Evolutionary conservation across 2,797 vertebrate species (phyloP), one percentile per base, ranked within the genome.

Genomic region (Smutsia temminckii): DNA sequence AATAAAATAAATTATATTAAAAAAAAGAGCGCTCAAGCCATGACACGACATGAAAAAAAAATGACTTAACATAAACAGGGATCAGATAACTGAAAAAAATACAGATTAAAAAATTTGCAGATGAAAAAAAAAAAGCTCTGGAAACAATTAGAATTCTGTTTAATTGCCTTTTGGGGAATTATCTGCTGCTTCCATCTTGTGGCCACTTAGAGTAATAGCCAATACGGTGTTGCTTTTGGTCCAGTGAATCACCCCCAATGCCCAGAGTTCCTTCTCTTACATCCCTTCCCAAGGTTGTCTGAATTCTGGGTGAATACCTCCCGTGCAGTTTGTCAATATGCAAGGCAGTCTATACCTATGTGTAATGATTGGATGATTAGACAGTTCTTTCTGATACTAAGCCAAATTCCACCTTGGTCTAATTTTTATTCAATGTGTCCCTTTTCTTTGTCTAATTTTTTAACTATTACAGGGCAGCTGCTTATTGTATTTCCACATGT

Each of bases 141-240:
- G 11, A 49, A 96, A 90, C 29, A 29, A 57, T 23, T 68, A 40
- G 72, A 75, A 64, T 74, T 90, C 83, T 57, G 2, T 3, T 5
- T 16, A 10, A 27, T 81, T 9, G 29, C 23, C 3, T 25, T 42
- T 61, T 51, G 3, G 42, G 21, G n/a, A 55, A 25, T 40, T 95
- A 86, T 96, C 88, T 86, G 40, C 20, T 93, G 90, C 74, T 96
- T 97, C 46, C 97, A 94, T 97, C 98, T 97, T 89, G 91, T 98
- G 98, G 96, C 85, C 32, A 13, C 32, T 95, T 0, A 20, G 1
- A 77, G 61, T 85, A 90, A 96, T n/a, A 90, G 37, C 96, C 93
- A 12, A 1, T 53, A 83, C 49, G 34, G 32, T 37, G n/a, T 21
- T 27, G 17, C 27, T 16, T 85, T 85, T 5, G 20, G 17, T 84